A percentile compares a stretch with the other conserved stretches of the same genome.
Conservation (phyloP, 92 coral and sea anemone genomes). For the Zoanthus sociatus region DNA sequence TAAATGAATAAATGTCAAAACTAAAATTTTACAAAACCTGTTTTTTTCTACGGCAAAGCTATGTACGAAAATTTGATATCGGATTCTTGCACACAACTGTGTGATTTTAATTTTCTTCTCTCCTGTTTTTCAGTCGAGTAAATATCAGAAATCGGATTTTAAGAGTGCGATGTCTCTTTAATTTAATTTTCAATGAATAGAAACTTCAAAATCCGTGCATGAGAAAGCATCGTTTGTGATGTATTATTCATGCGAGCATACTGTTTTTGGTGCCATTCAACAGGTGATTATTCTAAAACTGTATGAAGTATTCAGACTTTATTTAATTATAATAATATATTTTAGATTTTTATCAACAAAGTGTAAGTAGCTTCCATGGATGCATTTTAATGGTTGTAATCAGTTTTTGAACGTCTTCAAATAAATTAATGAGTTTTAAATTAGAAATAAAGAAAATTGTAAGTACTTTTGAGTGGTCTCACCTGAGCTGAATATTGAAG, state of each 20-base stretch:
- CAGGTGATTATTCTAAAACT: not conserved
- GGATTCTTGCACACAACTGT: not conserved
- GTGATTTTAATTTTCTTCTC: slow-evolving; percentile 7
- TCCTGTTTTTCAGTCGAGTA: slow-evolving; percentile 31
- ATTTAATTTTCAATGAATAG: not conserved
- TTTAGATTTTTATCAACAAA: too few species aligned
- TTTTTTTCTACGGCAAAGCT: not conserved
- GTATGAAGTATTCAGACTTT: not conserved
- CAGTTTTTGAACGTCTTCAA: too few species aligned
- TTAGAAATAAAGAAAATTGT: not conserved
- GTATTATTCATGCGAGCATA: not conserved
- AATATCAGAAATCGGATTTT: slow-evolving; percentile 29
- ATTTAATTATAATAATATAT: too few species aligned
- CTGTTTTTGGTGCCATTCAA: not conserved
- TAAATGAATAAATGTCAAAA: too few species aligned
- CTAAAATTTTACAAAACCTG: too few species aligned
- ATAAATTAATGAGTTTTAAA: too few species aligned
- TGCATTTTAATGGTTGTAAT: too few species aligned
- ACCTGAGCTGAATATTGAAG: not conserved
- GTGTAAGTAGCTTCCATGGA: too few species aligned
- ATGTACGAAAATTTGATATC: not conserved
- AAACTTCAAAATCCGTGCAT: not conserved
- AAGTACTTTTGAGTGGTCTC: not conserved
- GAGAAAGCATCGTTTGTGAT: not conserved
- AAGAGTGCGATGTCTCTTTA: slow-evolving; percentile 13